Base-by-base conservation (phyloP, 2,113 vertebrate genomes). In the Calidris pygmaea region DNA sequence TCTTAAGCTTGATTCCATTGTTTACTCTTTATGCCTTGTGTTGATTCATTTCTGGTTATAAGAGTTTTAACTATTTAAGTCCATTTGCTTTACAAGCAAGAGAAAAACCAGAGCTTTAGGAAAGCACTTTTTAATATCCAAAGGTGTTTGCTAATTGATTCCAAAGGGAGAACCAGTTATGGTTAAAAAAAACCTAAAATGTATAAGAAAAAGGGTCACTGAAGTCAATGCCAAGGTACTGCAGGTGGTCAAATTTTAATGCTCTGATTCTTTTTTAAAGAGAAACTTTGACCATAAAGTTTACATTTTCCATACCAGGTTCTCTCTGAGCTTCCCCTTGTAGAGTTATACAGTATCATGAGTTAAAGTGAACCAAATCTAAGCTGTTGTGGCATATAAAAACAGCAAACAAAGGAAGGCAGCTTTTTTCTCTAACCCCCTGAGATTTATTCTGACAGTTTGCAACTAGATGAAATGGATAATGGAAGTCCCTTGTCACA, bases 371-470 rank as follows among this genome's bases (percentile, higher is more conserved):
- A 88, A 65, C 81, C 93, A 87, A 85, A 93, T 87, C 70, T 85
- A 92, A 97, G 66, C 76, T 70, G 73, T 92, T 92, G 73, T 92
- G 79, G 95, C 95, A 92, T 78, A 86, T 77, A 78, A 96, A 98
- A 96, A 37, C 71, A 89, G 90, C 91, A 94, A 95, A 94, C 94
- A 95, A 95, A 97, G 75, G 93, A 27, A 95, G 91, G 72, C 77
- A 93, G 90, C 84, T 96, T 96, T 93, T 86, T 85, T 56, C 30
- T 67, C 52, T 50, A 94, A 26, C 74, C 90, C 71, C 77, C n/a
- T 56, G 77, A 97, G 96, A 97, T 97, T 96, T 91, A 93, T 94
- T 96, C 97, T 95, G 90, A 97, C 95, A 97, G 94, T 95, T 88
- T 97, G 84, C 95, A 95, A 94, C 90, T 60, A 47, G 89, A 95